These are phyloP conservation scores for Acanthoscelides obtectus DNA, from an alignment of 2,888 invertebrate genomes.

Conservation along the genomic window DNA sequence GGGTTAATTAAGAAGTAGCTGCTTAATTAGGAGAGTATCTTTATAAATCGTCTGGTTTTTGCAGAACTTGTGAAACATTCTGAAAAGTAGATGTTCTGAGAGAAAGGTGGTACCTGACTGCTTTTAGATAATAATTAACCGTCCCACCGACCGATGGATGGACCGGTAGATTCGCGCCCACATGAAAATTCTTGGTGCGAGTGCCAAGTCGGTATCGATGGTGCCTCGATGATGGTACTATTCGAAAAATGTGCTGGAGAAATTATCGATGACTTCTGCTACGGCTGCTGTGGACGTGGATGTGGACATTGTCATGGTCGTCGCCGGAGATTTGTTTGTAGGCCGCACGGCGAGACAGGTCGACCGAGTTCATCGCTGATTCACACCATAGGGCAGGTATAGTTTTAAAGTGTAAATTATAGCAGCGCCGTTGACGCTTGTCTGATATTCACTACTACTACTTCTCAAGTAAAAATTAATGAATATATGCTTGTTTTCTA, in stretches of 20 bases:
- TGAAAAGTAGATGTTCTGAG: conserved; percentile 13
- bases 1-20: too few relatives aligned
- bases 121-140: conserved; percentile 38
- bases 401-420: too few relatives aligned
- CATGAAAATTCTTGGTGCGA: conserved; percentile 24
- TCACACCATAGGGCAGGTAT: too few relatives aligned
- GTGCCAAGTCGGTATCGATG: conserved; percentile 8
- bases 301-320: too few relatives aligned
- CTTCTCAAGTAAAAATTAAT: too few relatives aligned
- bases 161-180: conserved; percentile 40
- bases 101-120: conserved; percentile 42
- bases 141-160: conserved; percentile 29
- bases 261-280: background rate
- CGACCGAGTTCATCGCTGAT: background rate
- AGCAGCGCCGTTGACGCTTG: too few relatives aligned
- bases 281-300: background rate
- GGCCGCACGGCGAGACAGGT: background rate
- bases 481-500: too few relatives aligned
- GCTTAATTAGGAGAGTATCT: too few relatives aligned
- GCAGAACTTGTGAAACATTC: too few relatives aligned
- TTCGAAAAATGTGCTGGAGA: conserved; percentile 16
- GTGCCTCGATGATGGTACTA: conserved; percentile 11
- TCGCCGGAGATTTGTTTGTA: background rate
- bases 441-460: too few relatives aligned
- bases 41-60: too few relatives aligned